These are phyloP conservation scores for Cassiopea xamachana DNA, from an alignment of 30 jellyfish, hydroid and myxozoan genomes.

Conservation along the genomic window DNA sequence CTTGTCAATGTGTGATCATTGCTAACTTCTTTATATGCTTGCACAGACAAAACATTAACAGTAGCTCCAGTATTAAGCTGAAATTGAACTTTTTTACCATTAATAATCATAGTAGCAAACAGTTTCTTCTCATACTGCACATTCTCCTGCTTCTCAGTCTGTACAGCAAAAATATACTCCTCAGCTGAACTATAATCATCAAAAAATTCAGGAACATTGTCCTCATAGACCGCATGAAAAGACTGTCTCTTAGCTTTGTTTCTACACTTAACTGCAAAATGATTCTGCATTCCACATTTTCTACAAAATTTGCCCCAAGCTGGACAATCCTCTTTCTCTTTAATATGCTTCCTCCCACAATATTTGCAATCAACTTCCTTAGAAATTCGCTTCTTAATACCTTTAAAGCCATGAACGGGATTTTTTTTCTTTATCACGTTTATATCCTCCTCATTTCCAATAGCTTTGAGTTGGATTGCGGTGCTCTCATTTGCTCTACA, in stretches of 20 bases:
- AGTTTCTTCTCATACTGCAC: constrained; percentile 22
- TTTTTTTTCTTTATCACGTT: not conserved
- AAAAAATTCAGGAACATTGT: constrained; percentile 25
- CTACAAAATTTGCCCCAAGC: constrained; percentile 35
- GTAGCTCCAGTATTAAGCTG: constrained; percentile 50
- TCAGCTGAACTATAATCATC: constrained; percentile 6
- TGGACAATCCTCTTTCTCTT: constrained; percentile 1
- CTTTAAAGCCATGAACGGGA: constrained; percentile 14
- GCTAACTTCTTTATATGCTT: constrained; percentile 17
- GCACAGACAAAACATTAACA: constrained; percentile 31
- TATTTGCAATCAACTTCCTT: constrained; percentile 16
- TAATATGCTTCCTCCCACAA: constrained; percentile 3
- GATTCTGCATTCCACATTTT: constrained; percentile 20
- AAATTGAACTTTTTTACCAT: constrained; percentile 21
- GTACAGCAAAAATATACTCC: not conserved
- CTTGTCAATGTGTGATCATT: constrained; percentile 14
- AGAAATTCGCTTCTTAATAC: constrained; percentile 14
- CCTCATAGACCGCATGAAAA: constrained; percentile 27
- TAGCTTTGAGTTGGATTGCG: constrained; percentile 7
- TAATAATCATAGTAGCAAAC: constrained; percentile 16
- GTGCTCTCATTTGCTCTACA: constrained; percentile 10
- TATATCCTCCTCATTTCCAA: constrained; percentile 6
- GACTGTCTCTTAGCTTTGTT: constrained; percentile 18
- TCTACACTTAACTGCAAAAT: constrained; percentile 16
- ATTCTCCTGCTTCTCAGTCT: constrained; percentile 16